These are phyloP conservation scores for Sebastes trivittatus DNA, from an alignment of 2,797 vertebrate species.

Conservation along the genomic window DNA sequence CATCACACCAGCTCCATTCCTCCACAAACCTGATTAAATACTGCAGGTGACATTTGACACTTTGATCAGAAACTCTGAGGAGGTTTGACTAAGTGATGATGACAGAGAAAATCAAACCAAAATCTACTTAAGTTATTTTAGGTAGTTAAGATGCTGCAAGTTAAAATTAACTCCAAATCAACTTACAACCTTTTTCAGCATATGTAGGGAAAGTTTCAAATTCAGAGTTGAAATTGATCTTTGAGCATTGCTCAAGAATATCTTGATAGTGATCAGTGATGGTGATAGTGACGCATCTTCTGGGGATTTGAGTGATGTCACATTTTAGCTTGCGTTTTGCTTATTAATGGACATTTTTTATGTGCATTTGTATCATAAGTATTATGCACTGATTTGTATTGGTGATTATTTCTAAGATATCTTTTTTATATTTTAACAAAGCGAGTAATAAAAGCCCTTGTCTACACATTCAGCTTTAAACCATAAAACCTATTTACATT, in stretches of 20 bases:
- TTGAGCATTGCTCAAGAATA: not conserved
- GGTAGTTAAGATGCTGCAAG: not conserved
- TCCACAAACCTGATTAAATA: conserved; percentile 33
- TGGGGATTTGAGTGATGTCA: not conserved
- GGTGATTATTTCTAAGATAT: not conserved
- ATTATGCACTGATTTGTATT: not conserved
- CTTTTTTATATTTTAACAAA: not conserved
- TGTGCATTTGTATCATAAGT: not conserved
- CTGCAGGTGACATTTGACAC: conserved; percentile 22
- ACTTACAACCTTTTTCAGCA: not conserved
- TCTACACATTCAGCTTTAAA: not conserved
- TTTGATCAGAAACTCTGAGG: not conserved
- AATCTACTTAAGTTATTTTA: not conserved
- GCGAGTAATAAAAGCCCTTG: not conserved
- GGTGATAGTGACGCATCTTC: not conserved
- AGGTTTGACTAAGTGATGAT: conserved; percentile 3
- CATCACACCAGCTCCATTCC: not conserved
- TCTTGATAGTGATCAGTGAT: not conserved
- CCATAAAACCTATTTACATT: not conserved
- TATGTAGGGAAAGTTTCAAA: not conserved
- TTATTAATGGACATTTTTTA: not conserved
- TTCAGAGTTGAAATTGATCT: not conserved
- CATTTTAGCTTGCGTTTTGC: not conserved
- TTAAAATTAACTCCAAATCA: not conserved
- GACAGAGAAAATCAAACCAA: not conserved